phyloP scores from a whole-genome alignment of 2,797 vertebrate genomes.

The Tangara arthus region DNA sequence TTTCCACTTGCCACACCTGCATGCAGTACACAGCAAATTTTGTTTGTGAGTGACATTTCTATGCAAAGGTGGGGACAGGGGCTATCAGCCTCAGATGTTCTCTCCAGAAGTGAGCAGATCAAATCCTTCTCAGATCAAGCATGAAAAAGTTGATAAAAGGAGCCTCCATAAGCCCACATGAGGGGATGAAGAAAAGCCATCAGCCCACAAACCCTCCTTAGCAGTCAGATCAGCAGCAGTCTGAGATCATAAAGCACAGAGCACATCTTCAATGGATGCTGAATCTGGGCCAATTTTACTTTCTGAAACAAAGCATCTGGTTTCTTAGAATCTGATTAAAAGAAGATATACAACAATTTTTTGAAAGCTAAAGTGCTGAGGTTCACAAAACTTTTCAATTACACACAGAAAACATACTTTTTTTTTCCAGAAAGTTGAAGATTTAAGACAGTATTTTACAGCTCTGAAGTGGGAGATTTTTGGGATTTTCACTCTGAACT shows the following conservation, averaged over 20 bases:
- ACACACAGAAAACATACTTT: not conserved
- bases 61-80: rapidly evolving
- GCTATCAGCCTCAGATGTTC: not conserved
- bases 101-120: not conserved
- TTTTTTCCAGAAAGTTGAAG: not conserved
- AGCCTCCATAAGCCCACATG: rapidly evolving
- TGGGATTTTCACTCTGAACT: not conserved
- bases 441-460: not conserved
- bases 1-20: not conserved
- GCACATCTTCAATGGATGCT: not conserved
- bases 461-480: not conserved
- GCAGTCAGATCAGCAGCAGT: not conserved
- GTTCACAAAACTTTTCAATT: not conserved
- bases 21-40: not conserved
- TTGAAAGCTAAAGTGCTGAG: not conserved
- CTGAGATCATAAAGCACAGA: not conserved
- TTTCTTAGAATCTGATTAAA: not conserved
- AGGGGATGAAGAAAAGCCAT: not conserved
- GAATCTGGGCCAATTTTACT: not conserved
- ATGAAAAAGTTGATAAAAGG: not conserved
- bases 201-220: not conserved
- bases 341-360: not conserved
- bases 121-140: not conserved
- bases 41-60: not conserved
- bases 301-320: not conserved